A percentile compares a stretch with the other conserved stretches of the same genome.
phyloP scores from a whole-genome alignment of 2,113 vertebrate genomes.

The Serinus canaria region DNA sequence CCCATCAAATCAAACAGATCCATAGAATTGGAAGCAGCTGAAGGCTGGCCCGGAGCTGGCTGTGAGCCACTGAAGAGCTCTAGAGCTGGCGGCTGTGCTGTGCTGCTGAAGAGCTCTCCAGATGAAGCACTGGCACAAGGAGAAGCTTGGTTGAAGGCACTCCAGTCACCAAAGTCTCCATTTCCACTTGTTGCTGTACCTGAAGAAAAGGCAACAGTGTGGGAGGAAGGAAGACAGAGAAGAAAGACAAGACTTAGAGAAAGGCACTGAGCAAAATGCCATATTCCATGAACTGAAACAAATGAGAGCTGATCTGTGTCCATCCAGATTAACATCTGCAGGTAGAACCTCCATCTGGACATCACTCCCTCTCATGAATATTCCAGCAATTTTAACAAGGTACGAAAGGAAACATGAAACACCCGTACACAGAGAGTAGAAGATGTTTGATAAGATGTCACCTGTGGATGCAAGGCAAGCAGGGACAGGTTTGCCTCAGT shows the following conservation, averaged over 20 bases:
- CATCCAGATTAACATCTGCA: slow-evolving; percentile 87
- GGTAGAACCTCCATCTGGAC: slow-evolving; percentile 87
- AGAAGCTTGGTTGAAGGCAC: slow-evolving; percentile 87
- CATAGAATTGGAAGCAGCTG: slow-evolving; percentile 71
- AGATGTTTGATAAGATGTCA: slow-evolving; percentile 7
- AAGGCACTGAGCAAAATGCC: slow-evolving; percentile 48
- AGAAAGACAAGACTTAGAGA: slow-evolving; percentile 30
- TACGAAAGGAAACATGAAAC: slow-evolving; percentile 58
- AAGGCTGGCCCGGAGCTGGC: slow-evolving; percentile 49
- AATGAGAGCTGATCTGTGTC: slow-evolving; percentile 86
- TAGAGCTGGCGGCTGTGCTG: slow-evolving; percentile 68
- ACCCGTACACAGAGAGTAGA: slow-evolving; percentile 6
- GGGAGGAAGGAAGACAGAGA: neutral
- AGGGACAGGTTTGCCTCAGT: slow-evolving; percentile 16
- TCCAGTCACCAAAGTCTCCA: slow-evolving; percentile 96
- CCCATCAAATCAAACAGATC: slow-evolving; percentile 92
- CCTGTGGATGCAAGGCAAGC: slow-evolving; percentile 27
- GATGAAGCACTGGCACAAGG: slow-evolving; percentile 69
- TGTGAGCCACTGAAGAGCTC: slow-evolving; percentile 61
- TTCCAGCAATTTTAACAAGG: slow-evolving; percentile 79
- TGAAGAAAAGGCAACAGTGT: slow-evolving; percentile 3
- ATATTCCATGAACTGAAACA: slow-evolving; percentile 75
- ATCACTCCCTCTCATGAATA: slow-evolving; percentile 82
- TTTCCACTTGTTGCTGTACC: slow-evolving; percentile 79
- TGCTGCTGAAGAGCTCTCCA: slow-evolving; percentile 67